A percentile compares a stretch with the other conserved stretches of the same genome.
These are phyloP conservation scores for Myotis yumanensis DNA, from an alignment of 2,113 vertebrate species.

Conservation along the genomic window DNA sequence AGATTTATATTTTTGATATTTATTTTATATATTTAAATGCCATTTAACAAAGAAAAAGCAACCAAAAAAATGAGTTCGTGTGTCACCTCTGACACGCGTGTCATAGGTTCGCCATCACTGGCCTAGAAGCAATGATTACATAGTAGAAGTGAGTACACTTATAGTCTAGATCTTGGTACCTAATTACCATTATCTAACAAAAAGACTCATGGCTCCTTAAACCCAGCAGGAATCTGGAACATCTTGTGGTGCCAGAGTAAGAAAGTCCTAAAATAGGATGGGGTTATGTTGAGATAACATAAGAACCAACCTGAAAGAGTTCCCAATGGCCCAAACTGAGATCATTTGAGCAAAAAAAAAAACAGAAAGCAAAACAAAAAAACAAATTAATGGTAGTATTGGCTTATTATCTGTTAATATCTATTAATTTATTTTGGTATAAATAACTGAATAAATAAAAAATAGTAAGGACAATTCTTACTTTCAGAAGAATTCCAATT, in stretches of 20 bases:
- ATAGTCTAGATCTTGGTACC: not conserved
- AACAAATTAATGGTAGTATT: not conserved
- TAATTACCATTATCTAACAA: not conserved
- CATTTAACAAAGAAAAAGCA: no score
- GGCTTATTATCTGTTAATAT: not conserved
- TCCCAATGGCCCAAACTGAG: not conserved
- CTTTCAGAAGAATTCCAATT: not conserved
- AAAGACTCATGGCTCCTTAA: not conserved
- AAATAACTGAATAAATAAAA: not conserved
- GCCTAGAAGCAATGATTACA: not conserved
- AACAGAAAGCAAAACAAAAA: no score
- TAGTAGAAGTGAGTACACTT: not conserved
- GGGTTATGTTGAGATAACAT: not conserved
- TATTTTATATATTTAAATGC: no score
- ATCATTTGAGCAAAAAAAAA: not conserved
- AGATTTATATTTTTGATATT: no score
- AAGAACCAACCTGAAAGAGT: not conserved
- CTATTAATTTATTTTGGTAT: not conserved
- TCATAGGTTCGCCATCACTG: no score
- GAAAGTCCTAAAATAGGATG: not conserved
- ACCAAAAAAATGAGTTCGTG: no score
- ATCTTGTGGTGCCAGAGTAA: not conserved
- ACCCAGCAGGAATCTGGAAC: not conserved
- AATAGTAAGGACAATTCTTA: not conserved
- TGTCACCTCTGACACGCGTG: no score